A percentile compares a stretch with the other conserved stretches of the same genome.
phyloP scores from a whole-genome alignment of 1,140 invertebrate species.

The Epicauta chinensis region DNA sequence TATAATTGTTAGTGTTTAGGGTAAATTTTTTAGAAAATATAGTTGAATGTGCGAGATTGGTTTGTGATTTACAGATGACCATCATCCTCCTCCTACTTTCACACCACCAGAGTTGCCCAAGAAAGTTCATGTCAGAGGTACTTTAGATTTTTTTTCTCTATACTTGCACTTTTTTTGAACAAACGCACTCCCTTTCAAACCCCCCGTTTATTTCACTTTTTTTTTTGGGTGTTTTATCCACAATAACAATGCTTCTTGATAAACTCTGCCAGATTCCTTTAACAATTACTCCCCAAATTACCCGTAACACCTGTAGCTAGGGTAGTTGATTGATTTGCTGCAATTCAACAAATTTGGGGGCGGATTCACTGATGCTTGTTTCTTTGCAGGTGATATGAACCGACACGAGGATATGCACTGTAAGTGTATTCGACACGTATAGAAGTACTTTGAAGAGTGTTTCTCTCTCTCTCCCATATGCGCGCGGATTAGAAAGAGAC shows the following conservation, averaged over 20 bases:
- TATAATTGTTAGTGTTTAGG: constrained; percentile 7
- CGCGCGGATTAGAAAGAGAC: too few relatives aligned
- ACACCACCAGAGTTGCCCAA: constrained; percentile 95
- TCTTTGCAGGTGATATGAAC: constrained; percentile 54
- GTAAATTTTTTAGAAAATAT: constrained; percentile 11
- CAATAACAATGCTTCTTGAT: constrained; percentile 27
- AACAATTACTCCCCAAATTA: neutral
- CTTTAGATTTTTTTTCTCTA: constrained; percentile 21
- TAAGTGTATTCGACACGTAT: too few relatives aligned
- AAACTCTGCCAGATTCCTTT: constrained; percentile 27
- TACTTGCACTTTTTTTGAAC: neutral
- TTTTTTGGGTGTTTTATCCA: neutral
- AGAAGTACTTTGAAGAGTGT: too few relatives aligned
- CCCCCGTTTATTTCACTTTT: neutral
- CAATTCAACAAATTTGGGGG: too few relatives aligned
- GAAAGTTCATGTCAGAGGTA: constrained; percentile 94
- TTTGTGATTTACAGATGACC: constrained; percentile 85
- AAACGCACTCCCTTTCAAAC: constrained; percentile 1
- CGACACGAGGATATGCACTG: constrained; percentile 53
- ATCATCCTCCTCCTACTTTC: constrained; percentile 89
- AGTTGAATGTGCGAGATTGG: constrained; percentile 42
- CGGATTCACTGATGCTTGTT: constrained; percentile 26
- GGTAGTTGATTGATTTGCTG: too few relatives aligned
- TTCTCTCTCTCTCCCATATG: too few relatives aligned
- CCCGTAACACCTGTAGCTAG: too few relatives aligned